Percentiles rank a stretch among this genome's conserved stretches.
Conservation (phyloP, 2,113 vertebrate species). For the Alectura lathami region DNA sequence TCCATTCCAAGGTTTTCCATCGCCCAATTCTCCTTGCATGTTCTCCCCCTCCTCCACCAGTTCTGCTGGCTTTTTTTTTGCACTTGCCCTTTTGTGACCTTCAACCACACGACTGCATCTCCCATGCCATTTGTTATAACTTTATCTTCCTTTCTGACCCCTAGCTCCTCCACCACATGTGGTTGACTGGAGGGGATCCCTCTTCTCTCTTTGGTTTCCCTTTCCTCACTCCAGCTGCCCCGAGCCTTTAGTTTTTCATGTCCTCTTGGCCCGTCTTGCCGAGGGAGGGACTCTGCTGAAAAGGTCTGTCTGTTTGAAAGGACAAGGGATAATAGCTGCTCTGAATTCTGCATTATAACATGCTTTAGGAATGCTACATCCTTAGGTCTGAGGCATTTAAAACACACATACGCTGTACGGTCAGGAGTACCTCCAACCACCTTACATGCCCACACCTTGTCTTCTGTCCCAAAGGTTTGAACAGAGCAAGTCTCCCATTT, state of each 20-base stretch:
- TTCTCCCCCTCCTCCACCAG: not conserved
- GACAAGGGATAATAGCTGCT: not conserved
- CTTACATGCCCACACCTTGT: not conserved
- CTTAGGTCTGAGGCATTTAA: not conserved
- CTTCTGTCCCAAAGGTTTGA: not conserved
- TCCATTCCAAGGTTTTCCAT: not conserved
- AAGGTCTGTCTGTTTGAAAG: not conserved
- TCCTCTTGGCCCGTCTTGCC: not conserved
- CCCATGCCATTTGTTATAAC: not conserved
- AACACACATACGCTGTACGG: not conserved
- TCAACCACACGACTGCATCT: not conserved
- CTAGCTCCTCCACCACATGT: accelerated
- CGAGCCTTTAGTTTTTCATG: not conserved
- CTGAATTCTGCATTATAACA: not conserved
- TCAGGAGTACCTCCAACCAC: not conserved
- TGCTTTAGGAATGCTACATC: not conserved
- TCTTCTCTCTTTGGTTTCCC: not conserved
- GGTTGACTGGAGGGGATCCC: not conserved
- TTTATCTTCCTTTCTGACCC: not conserved
- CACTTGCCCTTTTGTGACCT: not conserved
- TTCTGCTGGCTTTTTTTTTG: not conserved
- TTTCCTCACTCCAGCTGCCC: not conserved
- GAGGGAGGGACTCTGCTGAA: not conserved
- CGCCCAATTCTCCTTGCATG: accelerated
- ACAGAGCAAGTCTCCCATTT: not conserved